Percentiles rank a stretch among this genome's conserved stretches.
Conservation (phyloP, 2,113 vertebrate genomes). For the Nanorana parkeri region DNA sequence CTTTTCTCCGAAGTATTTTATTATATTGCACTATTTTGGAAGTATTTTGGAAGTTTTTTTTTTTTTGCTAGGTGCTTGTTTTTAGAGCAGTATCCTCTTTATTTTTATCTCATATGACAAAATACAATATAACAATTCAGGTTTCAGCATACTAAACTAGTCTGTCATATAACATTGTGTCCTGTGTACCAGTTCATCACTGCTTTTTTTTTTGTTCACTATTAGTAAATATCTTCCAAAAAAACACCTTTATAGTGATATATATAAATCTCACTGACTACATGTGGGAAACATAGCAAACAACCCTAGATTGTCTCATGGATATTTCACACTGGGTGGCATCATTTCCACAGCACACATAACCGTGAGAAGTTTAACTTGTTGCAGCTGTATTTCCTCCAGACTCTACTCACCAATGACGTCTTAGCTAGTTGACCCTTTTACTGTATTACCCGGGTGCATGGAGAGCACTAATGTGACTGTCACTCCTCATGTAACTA, state of each 20-base stretch:
- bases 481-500: no score
- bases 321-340: conserved; percentile 8
- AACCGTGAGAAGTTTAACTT: neutral
- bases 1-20: no score
- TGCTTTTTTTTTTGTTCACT: neutral
- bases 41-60: no score
- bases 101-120: no score
- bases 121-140: no score
- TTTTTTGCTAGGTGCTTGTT: no score
- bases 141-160: no score
- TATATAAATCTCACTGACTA: neutral
- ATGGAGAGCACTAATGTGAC: no score
- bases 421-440: neutral
- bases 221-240: no score
- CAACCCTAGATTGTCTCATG: conserved; percentile 10
- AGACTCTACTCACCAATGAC: neutral
- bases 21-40: no score
- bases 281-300: neutral
- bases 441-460: no score
- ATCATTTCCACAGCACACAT: neutral
- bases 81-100: no score
- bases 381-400: neutral
- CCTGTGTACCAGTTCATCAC: conserved; percentile 7
- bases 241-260: neutral
- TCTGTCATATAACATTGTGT: neutral